Percentiles rank a stretch among this genome's conserved stretches.
These are phyloP conservation scores for Oreochromis niloticus DNA, from an alignment of 2,113 vertebrate genomes.

Conservation along the genomic window DNA sequence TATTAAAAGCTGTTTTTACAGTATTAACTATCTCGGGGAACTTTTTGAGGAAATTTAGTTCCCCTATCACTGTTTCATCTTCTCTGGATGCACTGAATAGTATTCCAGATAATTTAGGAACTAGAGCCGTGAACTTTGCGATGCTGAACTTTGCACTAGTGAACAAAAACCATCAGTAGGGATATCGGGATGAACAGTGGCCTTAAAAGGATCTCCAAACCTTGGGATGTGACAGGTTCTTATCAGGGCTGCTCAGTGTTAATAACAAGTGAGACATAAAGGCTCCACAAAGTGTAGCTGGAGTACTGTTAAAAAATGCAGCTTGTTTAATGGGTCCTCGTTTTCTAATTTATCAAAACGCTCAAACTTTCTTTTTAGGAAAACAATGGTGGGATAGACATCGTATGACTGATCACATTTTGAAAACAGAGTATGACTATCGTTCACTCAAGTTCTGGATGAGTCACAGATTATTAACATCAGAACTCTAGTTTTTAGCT, in stretches of 20 bases:
- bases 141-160: not conserved
- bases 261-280: not conserved
- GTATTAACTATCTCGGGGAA: not conserved
- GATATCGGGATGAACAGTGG: not conserved
- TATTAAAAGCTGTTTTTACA: not conserved
- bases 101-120: not conserved
- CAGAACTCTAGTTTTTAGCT: not conserved
- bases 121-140: not conserved
- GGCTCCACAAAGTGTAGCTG: not conserved
- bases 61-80: not conserved
- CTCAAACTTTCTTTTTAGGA: not conserved
- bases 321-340: not conserved
- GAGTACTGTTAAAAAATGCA: not conserved
- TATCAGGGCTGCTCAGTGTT: not conserved
- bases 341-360: not conserved
- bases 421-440: not conserved
- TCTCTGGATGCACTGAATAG: not conserved
- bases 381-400: not conserved
- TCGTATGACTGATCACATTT: not conserved
- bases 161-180: not conserved
- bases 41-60: not conserved
- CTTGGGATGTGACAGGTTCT: not conserved
- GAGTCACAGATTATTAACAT: not conserved
- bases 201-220: not conserved
- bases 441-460: not conserved